Conservation (phyloP, 1,140 invertebrate species). For the Trichoplusia ni region DNA sequence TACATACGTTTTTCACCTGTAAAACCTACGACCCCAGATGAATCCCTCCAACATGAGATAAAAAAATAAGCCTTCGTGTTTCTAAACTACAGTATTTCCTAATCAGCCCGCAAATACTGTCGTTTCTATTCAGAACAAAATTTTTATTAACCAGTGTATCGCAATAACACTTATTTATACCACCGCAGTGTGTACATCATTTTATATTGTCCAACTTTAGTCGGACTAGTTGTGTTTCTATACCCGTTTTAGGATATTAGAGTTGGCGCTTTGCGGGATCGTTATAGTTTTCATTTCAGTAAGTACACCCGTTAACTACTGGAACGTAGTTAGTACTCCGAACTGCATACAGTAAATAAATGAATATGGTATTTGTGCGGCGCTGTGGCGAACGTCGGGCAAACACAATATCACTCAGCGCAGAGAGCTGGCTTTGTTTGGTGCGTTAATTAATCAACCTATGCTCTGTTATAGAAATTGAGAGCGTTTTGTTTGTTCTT, state of each 20-base stretch:
- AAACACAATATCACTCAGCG: slow-evolving; percentile 23
- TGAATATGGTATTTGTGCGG: slow-evolving; percentile 29
- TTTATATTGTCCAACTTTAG: slow-evolving; percentile 14
- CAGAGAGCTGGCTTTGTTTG: slow-evolving; percentile 8
- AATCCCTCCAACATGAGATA: neutral
- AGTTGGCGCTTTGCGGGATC: slow-evolving; percentile 34
- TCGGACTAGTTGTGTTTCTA: neutral
- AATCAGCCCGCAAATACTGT: neutral
- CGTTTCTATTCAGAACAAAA: slow-evolving; percentile 9
- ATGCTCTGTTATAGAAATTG: slow-evolving; percentile 15
- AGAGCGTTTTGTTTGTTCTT: neutral
- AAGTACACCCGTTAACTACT: slow-evolving; percentile 37
- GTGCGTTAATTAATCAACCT: slow-evolving; percentile 24
- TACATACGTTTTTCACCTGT: too few relatives aligned
- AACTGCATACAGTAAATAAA: slow-evolving; percentile 36
- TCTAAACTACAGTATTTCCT: neutral
- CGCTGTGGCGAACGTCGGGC: neutral
- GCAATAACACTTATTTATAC: slow-evolving; percentile 14
- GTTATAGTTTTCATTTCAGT: slow-evolving; percentile 48
- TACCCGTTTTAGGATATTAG: slow-evolving; percentile 32
- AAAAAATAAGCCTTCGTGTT: neutral
- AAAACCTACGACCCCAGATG: too few relatives aligned
- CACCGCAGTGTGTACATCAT: slow-evolving; percentile 7
- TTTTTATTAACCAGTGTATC: slow-evolving; percentile 1
- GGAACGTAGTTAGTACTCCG: slow-evolving; percentile 25